A percentile compares a stretch with the other conserved stretches of the same genome.
Evolutionary conservation across 2,797 vertebrate species (phyloP).

Genomic region (Staurois parvus): DNA sequence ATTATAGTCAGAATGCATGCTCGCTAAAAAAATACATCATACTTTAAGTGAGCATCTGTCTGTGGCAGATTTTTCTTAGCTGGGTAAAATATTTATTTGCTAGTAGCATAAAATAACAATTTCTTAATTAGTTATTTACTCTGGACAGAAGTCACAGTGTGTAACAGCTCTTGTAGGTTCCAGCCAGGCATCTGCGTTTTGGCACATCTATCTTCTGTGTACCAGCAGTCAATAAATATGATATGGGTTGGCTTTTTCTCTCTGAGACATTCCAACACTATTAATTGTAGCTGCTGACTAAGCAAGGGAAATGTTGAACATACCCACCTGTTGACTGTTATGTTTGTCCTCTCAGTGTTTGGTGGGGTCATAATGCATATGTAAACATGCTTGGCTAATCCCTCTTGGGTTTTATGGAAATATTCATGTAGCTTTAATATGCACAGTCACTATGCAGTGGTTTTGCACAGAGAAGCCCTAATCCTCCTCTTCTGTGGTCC

Average conservation of each 20-base stretch:
- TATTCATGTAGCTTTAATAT: too few relatives aligned
- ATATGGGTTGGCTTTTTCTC: neutral
- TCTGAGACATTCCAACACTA: neutral
- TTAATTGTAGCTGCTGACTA: neutral
- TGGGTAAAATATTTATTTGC: neutral
- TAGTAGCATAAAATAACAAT: neutral
- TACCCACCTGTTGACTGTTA: neutral
- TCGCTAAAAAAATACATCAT: too few relatives aligned
- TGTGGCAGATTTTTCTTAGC: neutral
- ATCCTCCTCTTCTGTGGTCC: too few relatives aligned
- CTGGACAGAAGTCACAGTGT: neutral
- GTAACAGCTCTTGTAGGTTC: neutral
- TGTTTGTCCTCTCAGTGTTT: neutral
- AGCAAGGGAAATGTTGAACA: neutral
- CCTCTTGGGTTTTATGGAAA: too few relatives aligned
- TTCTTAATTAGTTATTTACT: neutral
- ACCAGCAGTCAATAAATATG: neutral
- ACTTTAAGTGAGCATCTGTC: too few relatives aligned
- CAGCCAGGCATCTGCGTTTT: neutral
- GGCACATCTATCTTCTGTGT: neutral
- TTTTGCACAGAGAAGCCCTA: too few relatives aligned
- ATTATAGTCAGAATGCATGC: too few relatives aligned
- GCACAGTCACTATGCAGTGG: too few relatives aligned
- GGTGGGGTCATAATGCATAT: neutral
- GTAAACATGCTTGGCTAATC: neutral